Evolutionary conservation across 2,113 vertebrate genomes (phyloP).

Genomic region (Dipodomys stephensi): DNA sequence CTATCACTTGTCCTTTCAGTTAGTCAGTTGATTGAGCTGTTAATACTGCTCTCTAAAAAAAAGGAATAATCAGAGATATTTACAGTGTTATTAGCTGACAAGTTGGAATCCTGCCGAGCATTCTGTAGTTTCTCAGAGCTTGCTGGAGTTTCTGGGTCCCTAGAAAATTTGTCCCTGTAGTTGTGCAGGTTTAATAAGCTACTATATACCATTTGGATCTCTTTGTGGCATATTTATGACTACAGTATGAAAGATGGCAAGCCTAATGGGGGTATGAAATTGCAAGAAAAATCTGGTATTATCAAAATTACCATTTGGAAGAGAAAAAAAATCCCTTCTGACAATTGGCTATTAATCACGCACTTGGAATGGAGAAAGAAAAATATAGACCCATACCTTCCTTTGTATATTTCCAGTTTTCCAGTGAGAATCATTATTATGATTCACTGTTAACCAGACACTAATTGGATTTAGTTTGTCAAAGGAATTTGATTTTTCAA

Average conservation of each 20-base stretch:
- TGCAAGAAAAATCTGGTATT: background rate
- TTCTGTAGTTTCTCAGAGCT: conserved; percentile 43
- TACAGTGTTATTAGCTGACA: conserved; percentile 65
- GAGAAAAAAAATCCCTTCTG: background rate
- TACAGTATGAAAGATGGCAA: background rate
- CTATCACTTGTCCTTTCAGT: conserved; percentile 64
- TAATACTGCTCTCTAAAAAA: conserved; percentile 61
- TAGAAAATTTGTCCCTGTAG: conserved; percentile 46
- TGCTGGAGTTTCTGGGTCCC: background rate
- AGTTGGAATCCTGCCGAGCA: conserved; percentile 14
- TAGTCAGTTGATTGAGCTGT: conserved; percentile 54
- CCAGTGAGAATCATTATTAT: background rate
- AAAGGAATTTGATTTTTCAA: background rate
- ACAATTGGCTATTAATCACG: background rate
- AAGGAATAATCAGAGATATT: conserved; percentile 58
- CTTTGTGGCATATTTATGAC: conserved; percentile 9
- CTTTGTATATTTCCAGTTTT: background rate
- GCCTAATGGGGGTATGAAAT: background rate
- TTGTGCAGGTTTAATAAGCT: conserved; percentile 35
- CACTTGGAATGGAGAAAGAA: background rate
- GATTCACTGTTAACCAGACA: background rate
- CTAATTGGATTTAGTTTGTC: conserved; percentile 26
- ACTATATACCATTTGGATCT: conserved; percentile 39
- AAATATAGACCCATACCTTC: background rate
- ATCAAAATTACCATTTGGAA: background rate